phyloP scores from a whole-genome alignment of 1,140 invertebrate genomes.

The Platorchestia sp. region DNA sequence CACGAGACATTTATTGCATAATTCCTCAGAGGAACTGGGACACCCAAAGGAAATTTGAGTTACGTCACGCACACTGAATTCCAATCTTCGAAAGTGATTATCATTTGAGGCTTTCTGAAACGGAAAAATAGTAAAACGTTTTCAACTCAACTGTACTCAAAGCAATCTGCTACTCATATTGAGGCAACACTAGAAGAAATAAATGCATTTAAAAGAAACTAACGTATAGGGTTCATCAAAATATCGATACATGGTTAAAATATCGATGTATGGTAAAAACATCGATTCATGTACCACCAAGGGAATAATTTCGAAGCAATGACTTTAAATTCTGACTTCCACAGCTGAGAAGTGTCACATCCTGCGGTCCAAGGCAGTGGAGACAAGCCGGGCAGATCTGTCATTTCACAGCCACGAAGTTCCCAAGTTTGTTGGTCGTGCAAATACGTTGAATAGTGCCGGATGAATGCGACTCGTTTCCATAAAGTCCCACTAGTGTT shows the following conservation, averaged over 20 bases:
- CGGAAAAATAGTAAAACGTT: neutral
- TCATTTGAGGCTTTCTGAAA: neutral
- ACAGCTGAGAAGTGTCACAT: neutral
- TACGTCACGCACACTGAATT: neutral
- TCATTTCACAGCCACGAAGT: neutral
- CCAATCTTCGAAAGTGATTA: neutral
- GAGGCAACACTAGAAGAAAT: neutral
- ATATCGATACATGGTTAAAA: neutral
- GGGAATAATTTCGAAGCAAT: neutral
- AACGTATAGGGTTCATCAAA: neutral
- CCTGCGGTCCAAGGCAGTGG: neutral
- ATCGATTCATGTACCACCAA: no score
- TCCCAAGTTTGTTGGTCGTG: neutral
- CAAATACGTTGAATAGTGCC: neutral
- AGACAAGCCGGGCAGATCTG: neutral
- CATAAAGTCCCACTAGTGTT: neutral
- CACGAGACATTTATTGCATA: neutral
- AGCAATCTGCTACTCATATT: neutral
- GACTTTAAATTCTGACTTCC: neutral
- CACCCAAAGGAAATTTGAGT: neutral
- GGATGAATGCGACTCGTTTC: neutral
- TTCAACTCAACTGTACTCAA: neutral
- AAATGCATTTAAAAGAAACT: neutral
- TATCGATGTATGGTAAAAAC: no score
- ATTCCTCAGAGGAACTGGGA: neutral